Evolutionary conservation across 92 coral and sea anemone genomes (phyloP).

Genomic region (Parazoanthus swiftii): DNA sequence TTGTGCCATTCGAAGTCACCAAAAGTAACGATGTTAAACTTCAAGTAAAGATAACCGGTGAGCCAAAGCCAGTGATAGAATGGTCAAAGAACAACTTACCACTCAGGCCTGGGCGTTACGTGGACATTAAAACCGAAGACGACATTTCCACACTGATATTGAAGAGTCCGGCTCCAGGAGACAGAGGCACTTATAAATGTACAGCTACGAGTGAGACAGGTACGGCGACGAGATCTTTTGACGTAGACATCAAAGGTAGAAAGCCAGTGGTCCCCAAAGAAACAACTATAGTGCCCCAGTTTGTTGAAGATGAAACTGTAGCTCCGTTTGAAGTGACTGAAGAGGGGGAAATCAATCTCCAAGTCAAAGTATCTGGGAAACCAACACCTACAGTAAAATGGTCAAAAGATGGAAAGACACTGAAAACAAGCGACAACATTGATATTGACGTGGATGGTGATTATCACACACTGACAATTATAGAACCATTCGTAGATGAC

Average conservation of each 20-base stretch:
- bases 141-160: conserved; percentile 55
- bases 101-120: conserved; percentile 39
- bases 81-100: conserved; percentile 71
- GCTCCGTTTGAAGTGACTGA: conserved; percentile 72
- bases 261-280: conserved; percentile 27
- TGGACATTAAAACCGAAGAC: conserved; percentile 43
- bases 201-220: conserved; percentile 65
- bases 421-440: conserved; percentile 60
- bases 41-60: conserved; percentile 58
- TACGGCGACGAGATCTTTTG: conserved; percentile 55
- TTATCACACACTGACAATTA: conserved; percentile 58
- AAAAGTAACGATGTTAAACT: conserved; percentile 38
- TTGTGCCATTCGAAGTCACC: conserved; percentile 43
- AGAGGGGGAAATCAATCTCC: conserved; percentile 65
- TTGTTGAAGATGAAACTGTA: conserved; percentile 56
- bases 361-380: conserved; percentile 63
- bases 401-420: conserved; percentile 61
- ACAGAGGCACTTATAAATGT: conserved; percentile 65
- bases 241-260: conserved; percentile 58
- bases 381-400: conserved; percentile 58
- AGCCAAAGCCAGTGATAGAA: conserved; percentile 66
- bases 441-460: conserved; percentile 66
- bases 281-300: conserved; percentile 50
- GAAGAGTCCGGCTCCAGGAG: conserved; percentile 65
- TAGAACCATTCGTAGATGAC: conserved; percentile 72